phyloP scores from a whole-genome alignment of 2,797 vertebrate species.

The Thamnophis elegans region DNA sequence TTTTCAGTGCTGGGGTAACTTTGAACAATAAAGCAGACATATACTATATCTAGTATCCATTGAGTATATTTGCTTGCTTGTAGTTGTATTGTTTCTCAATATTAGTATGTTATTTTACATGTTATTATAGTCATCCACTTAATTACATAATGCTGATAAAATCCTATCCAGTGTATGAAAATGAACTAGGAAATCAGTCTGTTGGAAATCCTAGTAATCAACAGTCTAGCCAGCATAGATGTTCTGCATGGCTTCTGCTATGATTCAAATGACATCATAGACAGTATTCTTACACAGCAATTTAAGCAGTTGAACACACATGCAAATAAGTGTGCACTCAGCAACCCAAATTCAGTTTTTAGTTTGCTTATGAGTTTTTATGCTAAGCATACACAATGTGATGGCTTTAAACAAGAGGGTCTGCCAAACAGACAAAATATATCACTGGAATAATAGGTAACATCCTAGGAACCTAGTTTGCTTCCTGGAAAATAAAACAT shows the following conservation, averaged over 20 bases:
- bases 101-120: not conserved
- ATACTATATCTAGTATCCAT: not conserved
- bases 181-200: not conserved
- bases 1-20: not conserved
- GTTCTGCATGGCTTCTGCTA: not conserved
- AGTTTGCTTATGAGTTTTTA: not conserved
- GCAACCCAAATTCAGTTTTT: not conserved
- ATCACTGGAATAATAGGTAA: not conserved
- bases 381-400: not conserved
- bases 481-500: not conserved
- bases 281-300: not conserved
- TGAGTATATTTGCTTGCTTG: not conserved
- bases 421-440: not conserved
- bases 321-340: not conserved
- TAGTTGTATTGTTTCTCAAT: not conserved
- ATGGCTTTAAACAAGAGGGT: not conserved
- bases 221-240: not conserved
- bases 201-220: not conserved
- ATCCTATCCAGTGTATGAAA: not conserved
- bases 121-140: not conserved
- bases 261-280: not conserved
- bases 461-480: not conserved
- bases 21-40: not conserved
- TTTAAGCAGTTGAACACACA: not conserved
- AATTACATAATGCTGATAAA: not conserved